A percentile compares a stretch with the other conserved stretches of the same genome.
phyloP scores from a whole-genome alignment of 1,140 invertebrate species.

The Heterodera schachtii region DNA sequence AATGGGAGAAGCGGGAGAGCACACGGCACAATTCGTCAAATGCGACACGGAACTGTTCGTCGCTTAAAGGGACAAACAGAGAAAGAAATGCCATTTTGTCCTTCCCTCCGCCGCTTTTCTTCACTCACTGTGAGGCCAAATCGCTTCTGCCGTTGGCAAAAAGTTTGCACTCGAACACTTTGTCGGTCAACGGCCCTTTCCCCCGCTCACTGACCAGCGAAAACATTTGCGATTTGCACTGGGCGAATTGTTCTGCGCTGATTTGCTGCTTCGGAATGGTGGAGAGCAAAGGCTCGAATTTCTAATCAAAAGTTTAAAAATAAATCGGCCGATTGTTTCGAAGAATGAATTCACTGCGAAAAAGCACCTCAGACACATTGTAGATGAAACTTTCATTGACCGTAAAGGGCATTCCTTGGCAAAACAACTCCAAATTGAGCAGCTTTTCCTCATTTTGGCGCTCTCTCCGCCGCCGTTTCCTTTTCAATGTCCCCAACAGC shows the following conservation, averaged over 20 bases:
- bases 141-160: slow-evolving; percentile 2
- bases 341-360: neutral
- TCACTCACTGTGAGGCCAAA: neutral
- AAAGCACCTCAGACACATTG: slow-evolving; percentile 46
- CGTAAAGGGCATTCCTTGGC: slow-evolving; percentile 33
- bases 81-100: neutral
- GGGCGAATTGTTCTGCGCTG: slow-evolving; percentile 22
- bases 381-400: slow-evolving; percentile 44
- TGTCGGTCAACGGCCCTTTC: slow-evolving; percentile 31
- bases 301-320: slow-evolving; percentile 29
- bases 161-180: slow-evolving; percentile 28
- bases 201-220: slow-evolving; percentile 22
- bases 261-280: slow-evolving; percentile 29
- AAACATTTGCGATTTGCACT: slow-evolving; percentile 30
- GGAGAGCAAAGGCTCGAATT: slow-evolving; percentile 42
- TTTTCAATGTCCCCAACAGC: slow-evolving; percentile 12
- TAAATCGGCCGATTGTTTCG: neutral
- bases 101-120: neutral
- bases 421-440: neutral
- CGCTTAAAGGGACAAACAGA: neutral
- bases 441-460: neutral
- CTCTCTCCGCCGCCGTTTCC: neutral
- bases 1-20: slow-evolving; percentile 28
- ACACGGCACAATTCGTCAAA: slow-evolving; percentile 32
- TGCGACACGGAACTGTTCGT: slow-evolving; percentile 34